Evolutionary conservation across 92 coral and sea anemone genomes (phyloP), one percentile per base, ranked within the genome.

Genomic region (Virgularia gustaviana): DNA sequence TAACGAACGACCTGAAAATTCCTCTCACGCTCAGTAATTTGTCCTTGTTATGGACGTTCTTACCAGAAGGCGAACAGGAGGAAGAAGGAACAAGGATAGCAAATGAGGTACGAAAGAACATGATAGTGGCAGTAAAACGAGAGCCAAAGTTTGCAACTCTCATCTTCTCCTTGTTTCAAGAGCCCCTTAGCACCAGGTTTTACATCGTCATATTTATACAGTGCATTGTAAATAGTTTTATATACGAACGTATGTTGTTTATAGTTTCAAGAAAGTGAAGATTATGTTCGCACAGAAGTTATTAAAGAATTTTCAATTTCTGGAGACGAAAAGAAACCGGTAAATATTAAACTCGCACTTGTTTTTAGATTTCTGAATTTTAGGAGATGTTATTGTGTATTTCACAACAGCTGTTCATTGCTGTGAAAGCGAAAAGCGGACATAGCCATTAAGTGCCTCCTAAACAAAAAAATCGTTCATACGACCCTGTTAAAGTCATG

Each of bases 21-120:
- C 97, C 97, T 15, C 75, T 91, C 4, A 91, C 89, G 32, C 59
- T 91, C 74, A 81, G 91, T 57, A 79, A 91, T 41, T 76, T 91
- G 63, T 71, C 82, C 42, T 71, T 91, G 79, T 56, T 89, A 35
- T 91, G 97, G 97, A 55, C 77, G 49, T 91, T 91, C 78, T 78
- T 77, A 2, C 75, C 88, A 5, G 73, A 71, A 16, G 56, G 45
- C 16, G 85, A 85, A 70, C 30, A 52, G 6, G 83, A 77, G 58
- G 60, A 84, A 3, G 61, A 70, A 41, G n/a, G n/a, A n/a, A 57
- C 67, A 4, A 59, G 85, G 42, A 41, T 88, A 44, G 81, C 85
- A 15, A 91, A 91, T 76, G 96, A 88, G 96, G 97, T 91, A n/a
- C n/a, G n/a, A n/a, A n/a, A n/a, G n/a, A n/a, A n/a, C n/a, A n/a